These are phyloP conservation scores for Hecatera dysodea DNA, from an alignment of 2,888 invertebrate genomes.

Conservation along the genomic window DNA sequence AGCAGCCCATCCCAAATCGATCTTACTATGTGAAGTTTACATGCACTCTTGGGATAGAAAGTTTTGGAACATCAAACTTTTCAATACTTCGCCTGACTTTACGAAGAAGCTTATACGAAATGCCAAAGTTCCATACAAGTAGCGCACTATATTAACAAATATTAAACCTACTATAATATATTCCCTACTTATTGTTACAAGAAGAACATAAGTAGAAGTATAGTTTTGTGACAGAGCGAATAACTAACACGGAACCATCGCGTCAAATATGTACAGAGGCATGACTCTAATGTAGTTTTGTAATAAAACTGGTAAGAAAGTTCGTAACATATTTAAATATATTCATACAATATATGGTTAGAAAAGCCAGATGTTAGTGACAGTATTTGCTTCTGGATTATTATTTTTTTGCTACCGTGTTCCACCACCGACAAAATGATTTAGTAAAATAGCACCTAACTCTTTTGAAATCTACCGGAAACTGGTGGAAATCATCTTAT, in stretches of 20 bases:
- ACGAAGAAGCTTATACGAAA: background rate
- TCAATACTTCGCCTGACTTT: background rate
- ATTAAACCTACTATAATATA: background rate
- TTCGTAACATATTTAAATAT: slow-evolving; percentile 44
- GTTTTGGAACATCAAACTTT: slow-evolving; percentile 16
- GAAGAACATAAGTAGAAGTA: slow-evolving; percentile 1
- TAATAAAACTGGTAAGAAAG: slow-evolving; percentile 39
- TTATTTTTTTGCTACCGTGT: background rate
- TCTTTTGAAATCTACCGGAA: background rate
- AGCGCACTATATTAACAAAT: slow-evolving; percentile 11
- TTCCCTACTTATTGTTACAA: background rate
- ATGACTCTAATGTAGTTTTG: slow-evolving; percentile 22
- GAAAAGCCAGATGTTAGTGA: slow-evolving; percentile 3
- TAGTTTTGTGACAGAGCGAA: slow-evolving; percentile 18
- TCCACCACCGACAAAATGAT: background rate
- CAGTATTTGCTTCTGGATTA: background rate
- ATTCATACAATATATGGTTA: slow-evolving; percentile 36
- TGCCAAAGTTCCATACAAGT: slow-evolving; percentile 19
- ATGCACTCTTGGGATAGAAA: slow-evolving; percentile 16
- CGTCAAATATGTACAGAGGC: slow-evolving; percentile 32
- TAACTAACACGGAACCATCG: slow-evolving; percentile 1
- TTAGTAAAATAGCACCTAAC: too few relatives aligned
- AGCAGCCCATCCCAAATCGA: background rate
- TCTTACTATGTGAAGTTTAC: slow-evolving; percentile 1
- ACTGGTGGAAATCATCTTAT: background rate